Conservation (phyloP, 2,797 vertebrate species). For the Dallia pectoralis region DNA sequence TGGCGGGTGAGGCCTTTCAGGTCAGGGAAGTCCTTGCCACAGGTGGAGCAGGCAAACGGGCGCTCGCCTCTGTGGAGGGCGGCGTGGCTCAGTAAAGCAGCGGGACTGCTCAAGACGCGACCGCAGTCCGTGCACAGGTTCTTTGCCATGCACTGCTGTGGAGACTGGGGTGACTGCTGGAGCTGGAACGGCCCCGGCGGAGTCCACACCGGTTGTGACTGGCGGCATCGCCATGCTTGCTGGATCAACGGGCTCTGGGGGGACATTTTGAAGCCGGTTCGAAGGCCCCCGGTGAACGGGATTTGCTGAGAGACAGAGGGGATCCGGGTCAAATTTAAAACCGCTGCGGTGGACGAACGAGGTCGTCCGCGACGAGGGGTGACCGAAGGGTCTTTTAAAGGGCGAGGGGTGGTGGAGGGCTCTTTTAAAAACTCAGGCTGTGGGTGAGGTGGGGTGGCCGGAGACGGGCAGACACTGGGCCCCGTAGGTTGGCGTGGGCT, state of each 20-base stretch:
- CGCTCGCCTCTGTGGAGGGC: conserved; percentile 61
- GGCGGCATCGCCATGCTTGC: background rate
- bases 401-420: background rate
- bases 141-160: conserved; percentile 51
- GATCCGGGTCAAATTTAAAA: background rate
- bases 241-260: background rate
- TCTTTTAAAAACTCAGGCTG: background rate
- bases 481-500: background rate
- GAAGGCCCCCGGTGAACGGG: background rate
- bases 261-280: background rate
- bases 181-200: background rate
- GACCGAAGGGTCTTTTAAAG: background rate
- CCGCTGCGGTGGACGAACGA: background rate
- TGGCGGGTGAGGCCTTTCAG: conserved; percentile 68
- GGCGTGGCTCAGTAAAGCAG: conserved; percentile 70
- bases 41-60: conserved; percentile 68
- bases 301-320: background rate
- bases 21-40: conserved; percentile 70
- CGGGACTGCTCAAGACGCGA: conserved; percentile 63
- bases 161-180: background rate
- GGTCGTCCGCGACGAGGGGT: background rate
- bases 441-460: background rate
- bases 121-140: conserved; percentile 73
- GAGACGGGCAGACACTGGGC: background rate
- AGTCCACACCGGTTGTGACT: background rate